These are phyloP conservation scores for Trogon surrucura DNA, from an alignment of 2,113 vertebrate genomes.

Conservation along the genomic window DNA sequence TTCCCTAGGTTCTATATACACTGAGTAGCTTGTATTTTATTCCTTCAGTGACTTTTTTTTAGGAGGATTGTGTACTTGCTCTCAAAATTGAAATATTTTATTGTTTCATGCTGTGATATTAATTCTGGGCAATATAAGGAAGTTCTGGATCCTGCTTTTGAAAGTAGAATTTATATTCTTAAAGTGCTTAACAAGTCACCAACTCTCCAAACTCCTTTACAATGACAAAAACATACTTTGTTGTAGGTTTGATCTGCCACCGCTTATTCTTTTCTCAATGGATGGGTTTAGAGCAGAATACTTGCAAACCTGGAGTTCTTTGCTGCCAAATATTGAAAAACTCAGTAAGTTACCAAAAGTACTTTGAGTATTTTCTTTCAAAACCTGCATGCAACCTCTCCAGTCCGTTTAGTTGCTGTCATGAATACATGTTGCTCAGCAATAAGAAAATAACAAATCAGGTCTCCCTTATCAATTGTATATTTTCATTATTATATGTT, in stretches of 20 bases:
- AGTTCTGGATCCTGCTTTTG: background rate
- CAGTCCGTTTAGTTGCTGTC: background rate
- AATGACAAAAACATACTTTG: background rate
- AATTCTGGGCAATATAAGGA: background rate
- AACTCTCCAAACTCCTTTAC: background rate
- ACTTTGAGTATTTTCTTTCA: background rate
- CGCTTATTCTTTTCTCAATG: constrained; percentile 92
- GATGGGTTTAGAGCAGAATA: constrained; percentile 93
- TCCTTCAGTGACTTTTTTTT: background rate
- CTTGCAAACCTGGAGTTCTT: constrained; percentile 78
- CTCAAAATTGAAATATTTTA: background rate
- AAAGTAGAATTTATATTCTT: background rate
- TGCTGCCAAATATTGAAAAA: constrained; percentile 86
- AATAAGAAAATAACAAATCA: background rate
- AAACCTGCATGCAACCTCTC: background rate
- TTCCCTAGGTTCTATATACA: background rate
- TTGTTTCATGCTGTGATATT: background rate
- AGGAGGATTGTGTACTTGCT: background rate
- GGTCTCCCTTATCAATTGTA: background rate
- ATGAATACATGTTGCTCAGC: background rate
- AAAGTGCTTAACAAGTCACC: background rate
- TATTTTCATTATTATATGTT: background rate
- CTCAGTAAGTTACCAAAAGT: constrained; percentile 83
- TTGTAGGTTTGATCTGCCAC: constrained; percentile 86
- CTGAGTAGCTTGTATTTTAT: background rate